Conservation (phyloP, 2,113 vertebrate species). For the Rhineura floridana region DNA sequence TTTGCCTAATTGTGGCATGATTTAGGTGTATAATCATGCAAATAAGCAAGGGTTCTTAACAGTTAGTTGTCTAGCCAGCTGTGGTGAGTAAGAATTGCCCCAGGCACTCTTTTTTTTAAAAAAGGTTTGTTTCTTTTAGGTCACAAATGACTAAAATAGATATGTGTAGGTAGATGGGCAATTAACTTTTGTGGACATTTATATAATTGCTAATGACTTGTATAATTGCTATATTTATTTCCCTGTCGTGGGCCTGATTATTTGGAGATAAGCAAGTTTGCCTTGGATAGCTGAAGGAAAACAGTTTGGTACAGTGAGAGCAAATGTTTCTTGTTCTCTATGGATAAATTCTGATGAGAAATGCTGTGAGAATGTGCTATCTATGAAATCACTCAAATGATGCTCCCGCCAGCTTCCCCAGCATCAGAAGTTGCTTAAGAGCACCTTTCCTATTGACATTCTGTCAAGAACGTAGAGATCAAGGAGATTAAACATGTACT, state of each 20-base stretch:
- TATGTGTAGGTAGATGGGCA: not conserved
- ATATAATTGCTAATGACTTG: not conserved
- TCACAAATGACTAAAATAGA: not conserved
- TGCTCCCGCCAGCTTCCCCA: conserved; percentile 42
- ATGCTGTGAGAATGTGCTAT: conserved; percentile 6
- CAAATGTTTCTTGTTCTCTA: conserved; percentile 39
- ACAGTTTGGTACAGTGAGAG: not conserved
- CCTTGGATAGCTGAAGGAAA: conserved; percentile 8
- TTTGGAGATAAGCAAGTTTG: conserved; percentile 33
- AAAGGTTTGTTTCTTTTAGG: not conserved
- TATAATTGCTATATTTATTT: conserved; percentile 30
- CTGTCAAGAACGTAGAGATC: conserved; percentile 53
- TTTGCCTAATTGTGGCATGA: conserved; percentile 31
- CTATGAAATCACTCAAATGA: conserved; percentile 18
- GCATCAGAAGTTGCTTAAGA: conserved; percentile 21
- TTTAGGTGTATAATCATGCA: conserved; percentile 20
- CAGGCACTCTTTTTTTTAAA: not conserved
- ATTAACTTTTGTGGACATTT: not conserved
- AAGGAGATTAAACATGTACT: conserved; percentile 45
- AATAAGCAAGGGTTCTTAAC: not conserved
- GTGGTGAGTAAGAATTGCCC: not conserved
- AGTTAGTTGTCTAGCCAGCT: not conserved
- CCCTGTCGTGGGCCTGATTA: conserved; percentile 43
- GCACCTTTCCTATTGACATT: conserved; percentile 45
- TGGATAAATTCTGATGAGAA: conserved; percentile 45